These are phyloP conservation scores for Urechis unicinctus DNA, from an alignment of 2,888 invertebrate species.

Conservation along the genomic window DNA sequence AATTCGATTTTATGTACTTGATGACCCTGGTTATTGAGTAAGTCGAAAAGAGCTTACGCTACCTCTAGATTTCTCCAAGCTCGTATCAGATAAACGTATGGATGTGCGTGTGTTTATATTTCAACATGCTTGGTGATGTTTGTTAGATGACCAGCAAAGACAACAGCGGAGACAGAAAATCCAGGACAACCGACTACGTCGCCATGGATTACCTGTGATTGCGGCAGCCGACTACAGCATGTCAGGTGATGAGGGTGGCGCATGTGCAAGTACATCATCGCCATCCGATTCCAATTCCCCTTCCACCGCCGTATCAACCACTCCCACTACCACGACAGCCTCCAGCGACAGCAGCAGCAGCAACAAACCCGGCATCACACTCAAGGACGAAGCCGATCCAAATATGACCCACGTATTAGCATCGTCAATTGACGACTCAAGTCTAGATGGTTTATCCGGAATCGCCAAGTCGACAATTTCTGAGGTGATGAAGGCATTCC, in stretches of 20 bases:
- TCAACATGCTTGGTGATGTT: no score
- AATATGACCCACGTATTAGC: constrained; percentile 10
- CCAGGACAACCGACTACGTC: constrained; percentile 35
- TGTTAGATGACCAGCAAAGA: constrained; percentile 40
- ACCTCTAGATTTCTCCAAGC: no score
- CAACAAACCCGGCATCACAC: not conserved
- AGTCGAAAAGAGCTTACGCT: no score
- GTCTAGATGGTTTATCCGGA: constrained; percentile 7
- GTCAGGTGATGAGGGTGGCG: not conserved
- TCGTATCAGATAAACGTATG: no score
- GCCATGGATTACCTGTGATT: constrained; percentile 22
- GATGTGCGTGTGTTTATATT: no score
- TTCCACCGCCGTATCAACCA: not conserved
- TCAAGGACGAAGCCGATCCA: not conserved
- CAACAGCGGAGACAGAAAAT: constrained; percentile 37
- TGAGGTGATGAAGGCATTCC: constrained; percentile 17
- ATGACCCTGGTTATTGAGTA: no score
- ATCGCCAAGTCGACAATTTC: constrained; percentile 2
- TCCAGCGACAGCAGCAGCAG: not conserved
- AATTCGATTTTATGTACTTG: no score
- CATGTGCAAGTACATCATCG: not conserved
- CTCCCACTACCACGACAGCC: not conserved
- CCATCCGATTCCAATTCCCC: not conserved
- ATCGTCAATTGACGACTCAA: constrained; percentile 3
- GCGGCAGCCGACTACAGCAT: not conserved